Evolutionary conservation across 2,113 vertebrate species (phyloP), one percentile per base, ranked within the genome.

Genomic region (Malurus cyaneus): DNA sequence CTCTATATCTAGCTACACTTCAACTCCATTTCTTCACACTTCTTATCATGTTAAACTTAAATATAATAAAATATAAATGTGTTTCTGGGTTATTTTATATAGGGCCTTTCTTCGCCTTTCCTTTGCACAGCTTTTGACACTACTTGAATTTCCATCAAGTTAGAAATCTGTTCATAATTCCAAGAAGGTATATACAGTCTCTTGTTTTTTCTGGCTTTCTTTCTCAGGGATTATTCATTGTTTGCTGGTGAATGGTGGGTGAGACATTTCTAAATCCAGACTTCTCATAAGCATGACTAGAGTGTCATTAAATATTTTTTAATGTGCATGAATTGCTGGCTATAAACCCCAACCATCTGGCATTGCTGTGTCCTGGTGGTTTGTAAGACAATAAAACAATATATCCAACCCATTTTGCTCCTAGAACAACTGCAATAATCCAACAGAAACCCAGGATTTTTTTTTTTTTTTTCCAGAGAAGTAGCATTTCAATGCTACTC

Each of bases 191-290:
- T 92, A 76, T 32, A 77, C 64, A 94, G 80, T 89, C 46, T 85
- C 60, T 73, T 78, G 64, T 49, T 96, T 96, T 92, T 93, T 82
- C 93, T 96, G 92, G 73, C 82, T 92, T 29, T 34, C 46, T 73
- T 89, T 91, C 74, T 92, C 83, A 47, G n/a, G 29, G 24, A 11
- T 91, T 88, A 92, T 94, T 96, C 69, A 87, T 78, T 95, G 82
- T 93, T 96, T 96, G 85, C 70, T 94, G 81, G 92, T 88, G 70
- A 92, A 70, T 92, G 44, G 87, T 95, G 59, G 66, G 70, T 85
- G 61, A 93, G 41, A 80, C 96, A 90, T 87, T 96, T 90, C 73
- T 95, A 89, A 96, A 90, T 91, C 83, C 77, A 94, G 47, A 32
- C 92, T 94, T 72, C 54, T 72, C 64, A 83, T 66, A 60, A 91